Base-by-base conservation (phyloP, 2,113 vertebrate species). In the Anas platyrhynchos region DNA sequence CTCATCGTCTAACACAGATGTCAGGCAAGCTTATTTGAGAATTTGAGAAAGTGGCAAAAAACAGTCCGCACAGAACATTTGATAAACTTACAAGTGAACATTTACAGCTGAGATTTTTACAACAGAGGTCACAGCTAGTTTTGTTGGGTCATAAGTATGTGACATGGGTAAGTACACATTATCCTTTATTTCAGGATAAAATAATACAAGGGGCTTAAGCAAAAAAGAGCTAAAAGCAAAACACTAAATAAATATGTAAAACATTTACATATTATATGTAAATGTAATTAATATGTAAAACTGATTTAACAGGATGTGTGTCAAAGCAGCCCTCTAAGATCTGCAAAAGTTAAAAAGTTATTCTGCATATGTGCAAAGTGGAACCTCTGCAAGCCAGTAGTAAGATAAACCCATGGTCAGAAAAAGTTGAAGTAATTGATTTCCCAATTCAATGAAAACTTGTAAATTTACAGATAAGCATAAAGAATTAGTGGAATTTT, bases 51-150 rank as follows among this genome's bases (percentile, higher is more conserved):
- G 26, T n/a, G 11, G 52, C 25, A 77, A 68, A 71, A 68, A 65
- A 63, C 72, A 81, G 46, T n/a, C 29, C 78, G 26, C 34, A 41
- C 7, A 81, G 54, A 76, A 46, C 32, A 74, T n/a, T 0, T n/a
- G 36, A 71, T 73, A 23, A 75, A 68, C 4, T 31, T 44, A 59
- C 6, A 84, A 74, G 31, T 0, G 3, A 94, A 89, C 83, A 82
- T 62, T 36, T 76, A 87, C 63, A 89, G n/a, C 12, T 82, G 83
- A 96, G 88, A 88, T 32, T 66, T 94, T 92, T 91, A 94, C 76
- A 77, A 52, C 69, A n/a, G 0, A 63, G 31, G 43, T 67, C 48
- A 93, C 73, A 82, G 61, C 44, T 36, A 31, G 31, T 54, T 78
- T 56, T 61, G 41, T 74, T 61, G 84, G 10, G 22, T 67, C 36